Percentiles rank a stretch among this genome's conserved stretches.
phyloP scores from a whole-genome alignment of 1,140 invertebrate species.

The Campoletis sonorensis region DNA sequence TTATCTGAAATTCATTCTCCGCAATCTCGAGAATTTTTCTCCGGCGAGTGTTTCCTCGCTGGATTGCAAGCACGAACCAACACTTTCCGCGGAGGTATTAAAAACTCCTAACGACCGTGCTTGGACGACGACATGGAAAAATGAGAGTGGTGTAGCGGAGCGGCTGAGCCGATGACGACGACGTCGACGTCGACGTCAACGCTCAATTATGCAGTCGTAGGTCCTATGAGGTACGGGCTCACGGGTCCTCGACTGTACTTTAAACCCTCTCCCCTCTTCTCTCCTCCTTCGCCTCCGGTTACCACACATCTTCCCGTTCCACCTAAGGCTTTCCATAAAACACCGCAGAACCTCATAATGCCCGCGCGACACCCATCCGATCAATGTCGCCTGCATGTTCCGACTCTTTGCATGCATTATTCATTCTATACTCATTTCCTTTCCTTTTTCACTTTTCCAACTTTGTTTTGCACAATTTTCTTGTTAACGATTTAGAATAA shows the following conservation, averaged over 20 bases:
- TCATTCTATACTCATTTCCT: slow-evolving; percentile 43
- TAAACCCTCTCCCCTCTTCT: not conserved
- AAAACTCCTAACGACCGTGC: slow-evolving; percentile 44
- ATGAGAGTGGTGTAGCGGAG: not conserved
- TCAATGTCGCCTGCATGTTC: slow-evolving; percentile 48
- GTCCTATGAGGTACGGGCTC: slow-evolving; percentile 16
- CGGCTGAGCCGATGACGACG: not conserved
- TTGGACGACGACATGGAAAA: not conserved
- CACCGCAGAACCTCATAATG: slow-evolving; percentile 46
- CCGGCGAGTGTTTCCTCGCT: not conserved
- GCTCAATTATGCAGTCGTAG: slow-evolving; percentile 44
- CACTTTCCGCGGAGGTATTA: slow-evolving; percentile 43
- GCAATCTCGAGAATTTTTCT: slow-evolving; percentile 18
- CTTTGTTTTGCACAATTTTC: slow-evolving; percentile 16
- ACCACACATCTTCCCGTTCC: not conserved
- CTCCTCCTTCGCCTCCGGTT: not conserved
- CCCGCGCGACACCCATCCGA: slow-evolving; percentile 42
- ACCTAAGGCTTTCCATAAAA: not conserved
- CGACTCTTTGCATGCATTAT: slow-evolving; percentile 45
- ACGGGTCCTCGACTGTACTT: slow-evolving; percentile 20
- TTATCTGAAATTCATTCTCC: not conserved
- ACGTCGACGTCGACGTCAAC: not conserved
- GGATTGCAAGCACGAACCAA: slow-evolving; percentile 40
- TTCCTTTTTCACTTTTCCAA: slow-evolving; percentile 38
- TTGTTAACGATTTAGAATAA: too few relatives aligned